Evolutionary conservation across 2,888 invertebrate species (phyloP).

Genomic region (Agonopterix arenella): DNA sequence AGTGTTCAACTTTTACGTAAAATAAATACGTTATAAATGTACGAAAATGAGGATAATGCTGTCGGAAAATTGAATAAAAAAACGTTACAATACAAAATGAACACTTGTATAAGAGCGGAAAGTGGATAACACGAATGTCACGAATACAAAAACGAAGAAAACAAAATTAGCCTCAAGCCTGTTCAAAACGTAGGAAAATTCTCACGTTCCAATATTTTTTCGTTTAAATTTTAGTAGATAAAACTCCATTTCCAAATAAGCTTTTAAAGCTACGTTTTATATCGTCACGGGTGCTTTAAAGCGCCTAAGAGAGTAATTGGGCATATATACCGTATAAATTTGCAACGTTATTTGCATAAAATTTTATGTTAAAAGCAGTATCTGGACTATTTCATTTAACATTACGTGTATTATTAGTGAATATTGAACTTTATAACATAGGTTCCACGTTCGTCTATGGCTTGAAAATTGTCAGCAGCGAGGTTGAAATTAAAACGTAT

Average conservation of each 20-base stretch:
- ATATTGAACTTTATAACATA: neutral
- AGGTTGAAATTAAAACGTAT: constrained; percentile 26
- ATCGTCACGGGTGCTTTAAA: constrained; percentile 27
- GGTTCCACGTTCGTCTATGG: neutral
- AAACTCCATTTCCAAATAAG: constrained; percentile 22
- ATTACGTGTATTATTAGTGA: neutral
- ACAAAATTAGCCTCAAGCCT: constrained; percentile 24
- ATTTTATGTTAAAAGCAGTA: constrained; percentile 35
- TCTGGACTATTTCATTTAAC: constrained; percentile 19
- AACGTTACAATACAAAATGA: neutral
- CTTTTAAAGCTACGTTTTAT: constrained; percentile 30
- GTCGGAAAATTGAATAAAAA: neutral
- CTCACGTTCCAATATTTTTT: constrained; percentile 30
- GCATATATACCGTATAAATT: constrained; percentile 39
- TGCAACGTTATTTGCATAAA: constrained; percentile 40
- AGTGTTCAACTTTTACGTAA: no score
- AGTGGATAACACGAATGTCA: neutral
- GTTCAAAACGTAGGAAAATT: constrained; percentile 26
- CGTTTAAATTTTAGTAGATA: constrained; percentile 12
- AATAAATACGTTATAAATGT: neutral
- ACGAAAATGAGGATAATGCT: neutral
- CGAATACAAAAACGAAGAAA: constrained; percentile 24
- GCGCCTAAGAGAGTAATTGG: constrained; percentile 41
- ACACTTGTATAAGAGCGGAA: neutral
- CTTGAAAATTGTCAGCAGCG: neutral